Evolutionary conservation across 2,797 vertebrate genomes (phyloP), one percentile per base, ranked within the genome.

Genomic region (Strix occidentalis): DNA sequence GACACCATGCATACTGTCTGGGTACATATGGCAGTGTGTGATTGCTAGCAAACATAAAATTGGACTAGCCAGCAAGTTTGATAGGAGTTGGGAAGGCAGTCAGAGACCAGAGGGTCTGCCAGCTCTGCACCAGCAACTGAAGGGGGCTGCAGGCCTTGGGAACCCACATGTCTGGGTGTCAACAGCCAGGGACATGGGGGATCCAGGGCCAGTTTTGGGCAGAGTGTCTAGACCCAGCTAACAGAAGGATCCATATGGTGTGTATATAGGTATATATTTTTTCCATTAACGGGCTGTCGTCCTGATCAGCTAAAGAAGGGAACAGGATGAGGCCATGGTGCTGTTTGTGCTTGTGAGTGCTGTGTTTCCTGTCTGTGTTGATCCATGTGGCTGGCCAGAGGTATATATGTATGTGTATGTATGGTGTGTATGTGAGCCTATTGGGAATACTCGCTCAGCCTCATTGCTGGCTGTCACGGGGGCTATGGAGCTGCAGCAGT

Each of bases 401-500:
- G 56, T 70, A 19, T 26, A 5, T 19, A 20, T 2, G 19, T 29
- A 4, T 25, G 15, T 9, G 5, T 16, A 12, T 0, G 3, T 14
- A 7, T 8, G 43, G n/a, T 6, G 50, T 13, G 61, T 5, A 41
- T 23, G n/a, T 41, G 12, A 48, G 46, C 13, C 71, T 16, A 1
- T 2, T 39, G 64, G 78, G 45, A 71, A 24, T 5, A 21, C 5
- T 1, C 0, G 7, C 46, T 31, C 74, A 79, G 56, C 48, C 84
- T 56, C 61, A 0, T 33, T 25, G 33, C 25, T 0, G 2, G 57
- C 76, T 35, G 61, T 16, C 54, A 66, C 0, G 0, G 56, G 48
- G 78, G 48, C 41, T 33, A 3, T 0, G 1, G 66, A 79, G 46
- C 66, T 2, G 2, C 68, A 89, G 75, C 72, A 90, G 68, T 79